Base-by-base conservation (phyloP, 2,888 invertebrate genomes). In the Antheraea yamamai region DNA sequence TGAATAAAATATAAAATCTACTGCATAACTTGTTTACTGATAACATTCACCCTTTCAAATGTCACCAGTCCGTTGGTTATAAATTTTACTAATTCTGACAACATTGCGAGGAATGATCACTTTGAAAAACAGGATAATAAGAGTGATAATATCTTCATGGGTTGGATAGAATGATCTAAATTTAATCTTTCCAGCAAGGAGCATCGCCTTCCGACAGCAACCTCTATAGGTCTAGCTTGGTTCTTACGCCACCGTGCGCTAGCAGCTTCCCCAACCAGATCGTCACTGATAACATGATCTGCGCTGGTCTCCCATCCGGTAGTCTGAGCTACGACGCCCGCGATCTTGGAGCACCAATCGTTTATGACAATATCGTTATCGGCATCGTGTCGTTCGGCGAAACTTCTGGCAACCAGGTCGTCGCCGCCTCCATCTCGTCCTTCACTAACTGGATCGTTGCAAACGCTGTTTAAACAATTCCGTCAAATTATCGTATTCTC, bases 261-360 rank as follows among this genome's bases (percentile, higher is more conserved):
- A 8, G 23, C 3, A 61, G 61, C 61, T 61, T 61, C 12, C 7
- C 23, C 10, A 12, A 61, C 12, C 23, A 73, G 1, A 66, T n/a
- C 16, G 79, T 88, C 71, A 86, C 87, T 6, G 84, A 92, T 80
- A 91, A 90, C 77, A 95, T 94, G 75, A 85, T 94, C 72, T 93
- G 94, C 74, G 79, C 90, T 77, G 89, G 89, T 75, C 85, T 87
- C 77, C 80, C 79, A 3, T n/a, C 73, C 1, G 23, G 72, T 0
- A 84, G 84, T 12, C 77, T 80, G 0, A 78, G 81, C 35, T 39
- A 78, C 0, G 83, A 82, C 71, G 71, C 72, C 20, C 80, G 82
- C 0, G 84, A 85, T 51, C 73, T 73, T 2, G 84, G 85, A 1
- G 80, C 84, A 18, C 83, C 82, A 4, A 26, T 85, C 8, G 78